Evolutionary conservation across 2,888 invertebrate genomes (phyloP).

Genomic region (Cyclophora punctaria): DNA sequence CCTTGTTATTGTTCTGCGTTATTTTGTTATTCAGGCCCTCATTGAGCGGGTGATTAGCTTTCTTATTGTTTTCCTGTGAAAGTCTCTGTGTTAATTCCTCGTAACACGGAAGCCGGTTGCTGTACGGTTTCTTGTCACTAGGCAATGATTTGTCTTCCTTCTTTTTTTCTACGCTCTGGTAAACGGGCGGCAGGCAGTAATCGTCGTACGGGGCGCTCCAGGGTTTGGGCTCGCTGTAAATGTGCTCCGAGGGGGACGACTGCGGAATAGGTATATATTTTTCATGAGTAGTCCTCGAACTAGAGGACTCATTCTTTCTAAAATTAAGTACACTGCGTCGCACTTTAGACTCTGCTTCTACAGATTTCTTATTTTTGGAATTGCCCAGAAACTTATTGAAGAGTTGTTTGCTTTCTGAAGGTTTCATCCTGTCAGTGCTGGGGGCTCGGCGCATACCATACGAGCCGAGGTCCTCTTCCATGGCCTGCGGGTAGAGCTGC

Average conservation of each 20-base stretch:
- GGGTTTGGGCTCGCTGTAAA: constrained; percentile 62
- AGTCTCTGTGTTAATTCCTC: constrained; percentile 62
- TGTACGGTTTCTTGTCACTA: constrained; percentile 55
- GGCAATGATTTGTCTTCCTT: constrained; percentile 46
- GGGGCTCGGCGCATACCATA: constrained; percentile 63
- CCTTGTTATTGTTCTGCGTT: constrained; percentile 76
- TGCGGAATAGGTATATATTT: constrained; percentile 64
- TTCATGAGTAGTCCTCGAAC: constrained; percentile 58
- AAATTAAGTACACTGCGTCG: constrained; percentile 63
- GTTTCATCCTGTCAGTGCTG: constrained; percentile 66
- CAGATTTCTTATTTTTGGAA: constrained; percentile 56
- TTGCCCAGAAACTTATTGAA: constrained; percentile 65
- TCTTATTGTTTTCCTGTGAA: constrained; percentile 68
- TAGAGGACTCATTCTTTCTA: constrained; percentile 48
- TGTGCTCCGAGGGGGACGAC: constrained; percentile 51
- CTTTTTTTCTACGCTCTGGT: constrained; percentile 65
- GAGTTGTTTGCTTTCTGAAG: constrained; percentile 56
- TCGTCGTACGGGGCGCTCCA: constrained; percentile 55
- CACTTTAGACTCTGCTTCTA: constrained; percentile 51
- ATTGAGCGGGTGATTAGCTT: constrained; percentile 38
- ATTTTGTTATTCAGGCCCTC: constrained; percentile 60
- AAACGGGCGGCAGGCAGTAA: constrained; percentile 61
- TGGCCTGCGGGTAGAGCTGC: constrained; percentile 58
- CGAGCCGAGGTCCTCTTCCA: constrained; percentile 50
- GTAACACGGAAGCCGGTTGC: constrained; percentile 63